Evolutionary conservation across 30 jellyfish, hydroid and myxozoan species (phyloP), one percentile per base, ranked within the genome.

Genomic region (Aurelia sp.): DNA sequence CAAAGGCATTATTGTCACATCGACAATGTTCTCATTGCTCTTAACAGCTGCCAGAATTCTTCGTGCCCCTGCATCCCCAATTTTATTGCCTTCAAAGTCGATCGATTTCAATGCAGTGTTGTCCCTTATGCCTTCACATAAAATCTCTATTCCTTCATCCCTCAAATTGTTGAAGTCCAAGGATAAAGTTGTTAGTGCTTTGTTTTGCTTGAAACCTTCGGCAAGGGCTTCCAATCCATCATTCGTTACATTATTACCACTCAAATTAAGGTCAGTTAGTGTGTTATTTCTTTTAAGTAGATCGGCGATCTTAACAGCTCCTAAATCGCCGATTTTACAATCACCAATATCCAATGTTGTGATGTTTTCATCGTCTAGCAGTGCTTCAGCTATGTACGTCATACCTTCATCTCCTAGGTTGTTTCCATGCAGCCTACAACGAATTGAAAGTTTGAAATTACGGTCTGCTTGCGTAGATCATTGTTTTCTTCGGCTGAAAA

Each of bases 341-440:
- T 77, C 91, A 13, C 94, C 93, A 3, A 90, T 64, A 67, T 81
- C 97, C 31, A 90, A 78, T 12, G 91, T 74, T 10, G 88, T 76
- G 44, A 90, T 63, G 50, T 89, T 82, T 8, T 21, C 78, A 77
- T 75, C 76, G 8, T 84, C 84, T 22, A 38, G 44, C 31, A 90
- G 67, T 50, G 94, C 90, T 18, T 82, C 91, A 44, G 83, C 77
- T 31, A 90, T 52, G 74, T 89, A 68, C 0, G 82, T 51, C 68
- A 83, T 72, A 31, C 97, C 97, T 17, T 90, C 95, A 61, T 90
- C 94, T 19, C 94, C 94, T 2, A 90, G 88, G 1, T 76, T 82
- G 76, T 90, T 90, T 3, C 97, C 97, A 68, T 90, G 91, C 57
- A 90, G 85, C 94, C 97, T 90, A 21, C 0, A 65, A 76, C 16